Evolutionary conservation across 1,140 invertebrate genomes (phyloP), one percentile per base, ranked within the genome.

Genomic region (Leptinotarsa undecemlineata): DNA sequence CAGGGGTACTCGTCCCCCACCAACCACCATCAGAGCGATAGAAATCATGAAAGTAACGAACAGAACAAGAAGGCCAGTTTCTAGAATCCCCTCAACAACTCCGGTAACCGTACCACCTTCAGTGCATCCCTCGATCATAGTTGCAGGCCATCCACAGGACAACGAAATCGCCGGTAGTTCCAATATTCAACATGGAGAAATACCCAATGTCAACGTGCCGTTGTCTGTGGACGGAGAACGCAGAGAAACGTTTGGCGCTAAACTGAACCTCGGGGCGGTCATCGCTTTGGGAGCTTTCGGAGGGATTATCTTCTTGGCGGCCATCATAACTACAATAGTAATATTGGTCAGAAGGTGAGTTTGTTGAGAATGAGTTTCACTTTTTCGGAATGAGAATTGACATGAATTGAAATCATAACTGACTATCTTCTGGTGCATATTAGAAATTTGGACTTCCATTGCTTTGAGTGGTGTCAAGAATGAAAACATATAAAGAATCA

Each of bases 231-330:
- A 93, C 74, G 89, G 90, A 42, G 88, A 90, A 63, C 85, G 89
- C 14, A 87, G 90, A 42, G 90, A 91, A 75, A 87, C 90, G 1
- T 88, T 91, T 73, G 93, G 92, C 42, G 92, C 93, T 1, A 91
- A 92, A 81, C 87, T 95, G 3, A 95, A 95, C 85, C 86, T 95
- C 66, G 94, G 94, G 26, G 94, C 94, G 1, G 94, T 97, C 67
- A 95, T 97, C 70, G 94, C 95, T 2, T 86, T 97, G 14, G 95
- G 93, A 17, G 94, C 96, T 1, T 96, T 97, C 83, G 95, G 94
- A 69, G 94, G 92, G 6, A 94, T 98, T 78, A 94, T 97, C 0
- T 94, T 97, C 81, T 88, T 97, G 20, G 93, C 95, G 26, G 95
- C 95, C 17, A 91, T 97, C 72, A 92, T 96, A 73, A 96, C 94